Conservation (phyloP, 1,140 invertebrate genomes). For the Drosophila pachea region DNA sequence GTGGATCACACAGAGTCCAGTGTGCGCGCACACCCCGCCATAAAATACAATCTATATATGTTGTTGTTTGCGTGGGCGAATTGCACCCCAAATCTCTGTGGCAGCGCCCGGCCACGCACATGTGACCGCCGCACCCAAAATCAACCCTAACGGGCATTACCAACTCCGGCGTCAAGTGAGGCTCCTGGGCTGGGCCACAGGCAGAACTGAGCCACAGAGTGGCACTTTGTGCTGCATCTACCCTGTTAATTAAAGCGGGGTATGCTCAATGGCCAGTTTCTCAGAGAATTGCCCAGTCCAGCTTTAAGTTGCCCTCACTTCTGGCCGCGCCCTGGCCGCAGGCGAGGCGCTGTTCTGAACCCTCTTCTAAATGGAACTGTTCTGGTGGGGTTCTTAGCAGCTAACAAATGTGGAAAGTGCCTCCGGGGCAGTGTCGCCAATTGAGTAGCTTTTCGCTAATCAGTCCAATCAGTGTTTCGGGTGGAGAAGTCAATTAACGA, state of each 20-base stretch:
- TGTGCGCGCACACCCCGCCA: conserved; percentile 9
- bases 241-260: neutral
- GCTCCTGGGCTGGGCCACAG: too few species aligned
- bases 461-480: conserved; percentile 19
- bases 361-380: too few species aligned
- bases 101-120: conserved; percentile 29
- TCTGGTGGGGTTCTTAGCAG: too few species aligned
- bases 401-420: too few species aligned
- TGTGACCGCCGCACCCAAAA: conserved; percentile 50
- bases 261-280: too few species aligned
- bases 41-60: neutral
- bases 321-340: too few species aligned
- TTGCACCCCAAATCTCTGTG: conserved; percentile 33
- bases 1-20: neutral
- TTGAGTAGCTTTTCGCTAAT: conserved; percentile 5
- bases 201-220: too few species aligned
- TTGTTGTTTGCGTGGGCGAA: neutral
- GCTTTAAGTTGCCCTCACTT: too few species aligned
- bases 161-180: conserved; percentile 32
- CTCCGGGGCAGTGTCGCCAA: neutral
- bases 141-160: conserved; percentile 11
- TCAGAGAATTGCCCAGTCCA: too few species aligned
- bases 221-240: too few species aligned
- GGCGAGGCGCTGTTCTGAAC: too few species aligned
- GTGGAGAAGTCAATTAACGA: conserved; percentile 33